phyloP scores from a whole-genome alignment of 2,113 vertebrate genomes.

The Paradoxurus hermaphroditus region DNA sequence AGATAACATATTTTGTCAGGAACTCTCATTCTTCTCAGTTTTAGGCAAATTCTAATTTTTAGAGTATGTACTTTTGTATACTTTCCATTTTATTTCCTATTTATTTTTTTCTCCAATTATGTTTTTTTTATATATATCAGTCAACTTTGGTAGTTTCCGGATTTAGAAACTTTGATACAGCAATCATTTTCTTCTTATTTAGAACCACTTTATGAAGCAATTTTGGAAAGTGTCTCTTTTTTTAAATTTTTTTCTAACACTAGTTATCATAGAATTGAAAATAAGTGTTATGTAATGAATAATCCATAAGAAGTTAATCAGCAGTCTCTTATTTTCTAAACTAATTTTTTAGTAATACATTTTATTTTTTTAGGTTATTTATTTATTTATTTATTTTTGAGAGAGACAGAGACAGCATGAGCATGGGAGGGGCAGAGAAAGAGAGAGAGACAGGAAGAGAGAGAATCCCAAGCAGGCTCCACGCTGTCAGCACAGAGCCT shows the following conservation, averaged over 20 bases:
- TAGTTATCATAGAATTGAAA: neutral
- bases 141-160: neutral
- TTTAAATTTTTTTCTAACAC: neutral
- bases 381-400: no score
- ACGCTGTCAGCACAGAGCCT: no score
- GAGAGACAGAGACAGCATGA: no score
- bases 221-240: neutral
- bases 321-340: neutral
- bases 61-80: neutral
- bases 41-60: neutral
- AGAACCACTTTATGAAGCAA: neutral
- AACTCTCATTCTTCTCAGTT: neutral
- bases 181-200: neutral
- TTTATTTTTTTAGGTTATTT: no score
- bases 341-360: neutral
- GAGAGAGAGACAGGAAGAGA: no score
- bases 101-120: neutral
- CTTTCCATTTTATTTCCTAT: neutral
- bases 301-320: neutral
- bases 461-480: no score
- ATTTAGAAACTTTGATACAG: neutral
- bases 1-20: neutral
- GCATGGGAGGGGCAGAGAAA: no score
- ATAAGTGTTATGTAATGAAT: neutral
- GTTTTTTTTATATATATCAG: neutral